Evolutionary conservation across 1,140 invertebrate genomes (phyloP).

Genomic region (Lepidurus packardi): DNA sequence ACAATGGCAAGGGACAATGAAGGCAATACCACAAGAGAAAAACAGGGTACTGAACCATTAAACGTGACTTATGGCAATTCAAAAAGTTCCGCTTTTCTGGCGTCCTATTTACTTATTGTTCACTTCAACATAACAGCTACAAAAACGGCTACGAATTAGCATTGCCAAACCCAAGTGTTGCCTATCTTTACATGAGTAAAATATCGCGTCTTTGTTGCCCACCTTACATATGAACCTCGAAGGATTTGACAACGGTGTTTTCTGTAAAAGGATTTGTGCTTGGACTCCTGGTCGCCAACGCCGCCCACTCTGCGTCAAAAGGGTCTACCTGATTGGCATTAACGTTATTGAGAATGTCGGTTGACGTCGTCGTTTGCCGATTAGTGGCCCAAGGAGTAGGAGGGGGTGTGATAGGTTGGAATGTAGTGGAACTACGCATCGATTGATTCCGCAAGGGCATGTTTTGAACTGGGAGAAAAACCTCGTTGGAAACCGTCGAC

Average conservation of each 20-base stretch:
- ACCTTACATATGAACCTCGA: conserved; percentile 54
- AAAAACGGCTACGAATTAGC: neutral
- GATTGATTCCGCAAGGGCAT: neutral
- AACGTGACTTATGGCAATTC: conserved; percentile 15
- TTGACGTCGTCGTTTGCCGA: conserved; percentile 34
- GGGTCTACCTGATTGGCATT: conserved; percentile 54
- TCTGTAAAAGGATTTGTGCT: conserved; percentile 49
- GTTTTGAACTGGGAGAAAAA: conserved; percentile 27
- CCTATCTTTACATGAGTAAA: conserved; percentile 6
- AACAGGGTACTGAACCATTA: neutral
- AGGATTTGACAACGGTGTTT: conserved; percentile 50
- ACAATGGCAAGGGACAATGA: conserved; percentile 11
- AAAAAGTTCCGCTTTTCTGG: neutral
- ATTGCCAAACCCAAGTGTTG: neutral
- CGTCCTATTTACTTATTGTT: neutral
- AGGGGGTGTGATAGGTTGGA: conserved; percentile 45
- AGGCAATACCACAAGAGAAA: neutral
- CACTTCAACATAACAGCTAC: neutral
- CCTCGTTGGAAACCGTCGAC: conserved; percentile 44
- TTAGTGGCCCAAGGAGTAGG: conserved; percentile 32
- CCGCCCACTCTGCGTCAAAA: conserved; percentile 81
- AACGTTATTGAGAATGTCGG: conserved; percentile 37
- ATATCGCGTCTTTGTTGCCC: neutral
- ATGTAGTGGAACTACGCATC: neutral
- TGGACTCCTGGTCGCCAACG: conserved; percentile 45